phyloP scores from a whole-genome alignment of 2,113 vertebrate genomes.

The Menura novaehollandiae region DNA sequence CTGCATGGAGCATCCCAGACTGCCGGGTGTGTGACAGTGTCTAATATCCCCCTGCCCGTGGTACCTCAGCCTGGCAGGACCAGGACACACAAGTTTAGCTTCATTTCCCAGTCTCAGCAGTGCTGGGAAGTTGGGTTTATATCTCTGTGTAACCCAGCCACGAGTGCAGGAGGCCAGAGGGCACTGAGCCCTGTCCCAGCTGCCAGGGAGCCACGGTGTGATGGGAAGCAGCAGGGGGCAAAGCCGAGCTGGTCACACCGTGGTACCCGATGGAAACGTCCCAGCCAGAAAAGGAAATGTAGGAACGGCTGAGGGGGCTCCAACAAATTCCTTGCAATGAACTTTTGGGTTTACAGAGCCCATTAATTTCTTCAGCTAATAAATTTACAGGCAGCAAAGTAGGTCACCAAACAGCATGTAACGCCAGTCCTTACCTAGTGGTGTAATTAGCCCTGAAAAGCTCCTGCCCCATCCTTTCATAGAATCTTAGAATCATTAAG shows the following conservation, averaged over 20 bases:
- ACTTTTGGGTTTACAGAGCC: neutral
- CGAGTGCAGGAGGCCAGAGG: neutral
- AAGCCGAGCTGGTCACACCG: neutral
- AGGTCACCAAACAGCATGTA: conserved; percentile 68
- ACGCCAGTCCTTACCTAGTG: neutral
- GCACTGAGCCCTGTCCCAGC: neutral
- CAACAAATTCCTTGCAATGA: neutral
- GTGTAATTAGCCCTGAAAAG: conserved; percentile 62
- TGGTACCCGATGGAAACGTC: neutral
- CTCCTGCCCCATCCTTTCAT: neutral
- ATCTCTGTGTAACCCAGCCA: rapidly evolving
- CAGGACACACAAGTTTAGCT: neutral
- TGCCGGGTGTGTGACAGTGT: neutral
- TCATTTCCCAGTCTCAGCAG: neutral
- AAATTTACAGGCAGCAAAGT: conserved; percentile 40
- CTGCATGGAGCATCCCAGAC: neutral
- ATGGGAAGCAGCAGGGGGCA: neutral
- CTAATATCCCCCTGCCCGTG: neutral
- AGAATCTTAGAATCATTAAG: neutral
- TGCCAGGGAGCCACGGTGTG: neutral
- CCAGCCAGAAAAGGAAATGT: neutral
- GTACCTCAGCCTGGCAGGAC: neutral
- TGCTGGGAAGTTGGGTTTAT: neutral
- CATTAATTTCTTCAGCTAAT: neutral
- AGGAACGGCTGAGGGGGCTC: neutral